Conservation (phyloP, 2,888 invertebrate genomes). For the Lamproptera curius region DNA sequence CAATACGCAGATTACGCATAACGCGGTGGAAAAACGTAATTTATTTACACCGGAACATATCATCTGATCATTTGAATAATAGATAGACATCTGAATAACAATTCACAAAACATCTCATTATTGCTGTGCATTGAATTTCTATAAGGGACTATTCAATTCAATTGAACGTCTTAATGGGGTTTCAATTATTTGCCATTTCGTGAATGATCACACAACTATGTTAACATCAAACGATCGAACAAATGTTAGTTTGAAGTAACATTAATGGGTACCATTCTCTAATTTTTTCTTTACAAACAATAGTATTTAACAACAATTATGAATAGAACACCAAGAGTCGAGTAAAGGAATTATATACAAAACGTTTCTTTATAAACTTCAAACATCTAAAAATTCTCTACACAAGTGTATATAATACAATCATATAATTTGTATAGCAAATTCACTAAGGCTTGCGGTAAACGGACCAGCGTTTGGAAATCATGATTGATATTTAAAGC, state of each 20-base stretch:
- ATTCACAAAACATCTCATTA: conserved; percentile 28
- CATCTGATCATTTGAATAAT: too few relatives aligned
- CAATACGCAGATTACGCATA: conserved; percentile 28
- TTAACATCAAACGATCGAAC: conserved; percentile 1
- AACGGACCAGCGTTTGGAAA: conserved; percentile 13
- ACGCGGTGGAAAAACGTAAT: conserved; percentile 25
- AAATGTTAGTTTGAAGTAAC: neutral
- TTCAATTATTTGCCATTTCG: neutral
- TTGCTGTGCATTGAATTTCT: conserved; percentile 25
- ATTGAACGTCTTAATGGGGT: conserved; percentile 6
- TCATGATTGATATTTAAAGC: conserved; percentile 6
- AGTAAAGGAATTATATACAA: conserved; percentile 21
- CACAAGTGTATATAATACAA: conserved; percentile 10
- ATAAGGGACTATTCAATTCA: conserved; percentile 5
- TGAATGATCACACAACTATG: conserved; percentile 8
- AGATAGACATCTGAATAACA: conserved; percentile 26
- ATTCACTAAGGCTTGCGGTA: too few relatives aligned
- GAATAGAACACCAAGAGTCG: conserved; percentile 9
- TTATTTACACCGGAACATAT: conserved; percentile 35
- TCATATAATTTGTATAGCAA: conserved; percentile 15
- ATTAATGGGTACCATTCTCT: conserved; percentile 2
- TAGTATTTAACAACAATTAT: conserved; percentile 8
- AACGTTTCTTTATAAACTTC: conserved; percentile 12
- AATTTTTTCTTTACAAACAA: conserved; percentile 9
- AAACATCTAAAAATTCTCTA: conserved; percentile 5